Base-by-base conservation (phyloP, 2,113 vertebrate species). In the Amia ocellicauda region DNA sequence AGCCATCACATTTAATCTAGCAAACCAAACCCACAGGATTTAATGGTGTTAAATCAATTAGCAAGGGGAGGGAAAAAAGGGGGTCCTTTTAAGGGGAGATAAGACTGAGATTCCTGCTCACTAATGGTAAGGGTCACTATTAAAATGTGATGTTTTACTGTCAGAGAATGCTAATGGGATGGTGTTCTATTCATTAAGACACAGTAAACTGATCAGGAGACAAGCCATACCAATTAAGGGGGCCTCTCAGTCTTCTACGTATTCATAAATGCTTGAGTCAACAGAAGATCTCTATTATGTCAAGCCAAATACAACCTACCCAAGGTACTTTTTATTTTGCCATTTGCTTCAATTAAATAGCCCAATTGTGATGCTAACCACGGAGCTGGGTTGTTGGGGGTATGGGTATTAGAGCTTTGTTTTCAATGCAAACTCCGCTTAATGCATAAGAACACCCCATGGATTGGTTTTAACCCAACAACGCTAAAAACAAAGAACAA, bases 221-320 rank as follows among this genome's bases (percentile, higher is more conserved):
- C 84, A 85, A 84, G 78, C 80, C 70, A 50, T 49, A 58, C 81
- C 85, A 89, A 89, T 89, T 88, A 88, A 67, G 72, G 80, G 68
- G 74, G 60, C 67, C 70, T 67, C 61, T 74, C 74, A 78, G 68
- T 78, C 75, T 69, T 63, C 74, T 72, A 74, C 74, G 78, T 77
- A 80, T 78, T 85, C 79, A 79, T 70, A 76, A 80, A 62, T 75
- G 78, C 83, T 85, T 80, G 81, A 69, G 65, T 67, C 71, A 74
- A 78, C 70, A 69, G 77, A 79, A 81, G 77, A 72, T 74, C 65
- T 58, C 62, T 66, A 71, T 74, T 69, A 67, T 69, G 68, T 76
- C 66, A 69, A 27, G 66, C 71, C 77, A 61, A 76, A 79, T 71
- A 85, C 71, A 83, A 73, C 56, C 74, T 70, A 68, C 74, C 71